A percentile compares a stretch with the other conserved stretches of the same genome.
These are phyloP conservation scores for Furcifer pardalis DNA, from an alignment of 2,797 vertebrate genomes.

Conservation along the genomic window DNA sequence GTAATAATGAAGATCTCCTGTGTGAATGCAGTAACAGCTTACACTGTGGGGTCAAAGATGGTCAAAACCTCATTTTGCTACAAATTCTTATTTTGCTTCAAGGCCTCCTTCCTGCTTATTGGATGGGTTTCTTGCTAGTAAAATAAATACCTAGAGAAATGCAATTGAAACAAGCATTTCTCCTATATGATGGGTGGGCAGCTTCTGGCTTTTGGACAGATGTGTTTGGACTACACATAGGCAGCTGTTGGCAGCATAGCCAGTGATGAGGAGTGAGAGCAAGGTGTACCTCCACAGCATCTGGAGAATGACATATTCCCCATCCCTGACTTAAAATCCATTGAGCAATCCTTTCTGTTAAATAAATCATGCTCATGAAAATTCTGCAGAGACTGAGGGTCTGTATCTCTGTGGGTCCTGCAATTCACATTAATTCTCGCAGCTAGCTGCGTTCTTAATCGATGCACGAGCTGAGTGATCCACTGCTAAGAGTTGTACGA, in stretches of 20 bases:
- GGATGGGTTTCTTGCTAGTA: background rate
- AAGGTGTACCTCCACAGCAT: background rate
- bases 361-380: slow-evolving; percentile 37
- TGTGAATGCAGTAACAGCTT: background rate
- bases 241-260: background rate
- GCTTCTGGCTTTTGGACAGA: background rate
- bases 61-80: slow-evolving; percentile 5
- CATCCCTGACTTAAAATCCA: background rate
- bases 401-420: background rate
- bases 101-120: background rate
- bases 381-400: slow-evolving; percentile 13
- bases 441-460: no score
- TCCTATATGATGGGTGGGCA: background rate
- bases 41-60: slow-evolving; percentile 7
- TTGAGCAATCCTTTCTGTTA: background rate
- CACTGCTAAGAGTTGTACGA: no score
- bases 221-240: background rate
- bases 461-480: no score
- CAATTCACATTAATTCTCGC: no score
- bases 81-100: background rate
- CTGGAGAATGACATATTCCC: background rate
- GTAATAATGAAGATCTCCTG: background rate
- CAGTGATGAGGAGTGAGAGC: background rate
- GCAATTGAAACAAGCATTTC: background rate
- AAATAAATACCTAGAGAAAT: slow-evolving; percentile 4